These are phyloP conservation scores for Noctuana brunneofusca DNA, from an alignment of 2,888 invertebrate genomes.

Conservation along the genomic window DNA sequence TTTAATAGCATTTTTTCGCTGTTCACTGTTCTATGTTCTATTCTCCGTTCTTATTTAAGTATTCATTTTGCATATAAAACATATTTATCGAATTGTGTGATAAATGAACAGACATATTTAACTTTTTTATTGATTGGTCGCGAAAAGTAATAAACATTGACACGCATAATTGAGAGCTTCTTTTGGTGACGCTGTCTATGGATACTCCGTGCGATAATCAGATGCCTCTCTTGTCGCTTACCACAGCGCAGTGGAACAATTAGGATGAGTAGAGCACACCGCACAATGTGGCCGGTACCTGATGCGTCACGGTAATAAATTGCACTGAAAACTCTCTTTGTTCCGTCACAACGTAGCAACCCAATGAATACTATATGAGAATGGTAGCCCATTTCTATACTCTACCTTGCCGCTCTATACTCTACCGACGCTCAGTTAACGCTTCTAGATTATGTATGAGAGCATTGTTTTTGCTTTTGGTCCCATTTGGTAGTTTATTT, in stretches of 20 bases:
- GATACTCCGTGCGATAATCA: too few relatives aligned
- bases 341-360: slow-evolving; percentile 26
- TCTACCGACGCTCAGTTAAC: slow-evolving; percentile 1
- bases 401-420: slow-evolving; percentile 11
- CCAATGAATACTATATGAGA: slow-evolving; percentile 44
- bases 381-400: slow-evolving; percentile 27
- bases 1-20: too few relatives aligned
- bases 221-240: slow-evolving; percentile 3
- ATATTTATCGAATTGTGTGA: too few relatives aligned
- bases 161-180: too few relatives aligned
- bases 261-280: slow-evolving; percentile 4
- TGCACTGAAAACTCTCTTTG: slow-evolving; percentile 39
- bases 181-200: too few relatives aligned
- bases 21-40: too few relatives aligned
- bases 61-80: too few relatives aligned
- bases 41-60: too few relatives aligned
- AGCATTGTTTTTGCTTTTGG: slow-evolving; percentile 3
- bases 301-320: slow-evolving; percentile 39
- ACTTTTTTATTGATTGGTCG: too few relatives aligned
- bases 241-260: background rate
- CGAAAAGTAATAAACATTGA: too few relatives aligned
- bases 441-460: slow-evolving; percentile 22
- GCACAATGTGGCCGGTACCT: slow-evolving; percentile 22
- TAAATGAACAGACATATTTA: too few relatives aligned
- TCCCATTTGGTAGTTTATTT: background rate